These are phyloP conservation scores for Neocloeon triangulifer DNA, from an alignment of 1,140 invertebrate genomes.

Conservation along the genomic window DNA sequence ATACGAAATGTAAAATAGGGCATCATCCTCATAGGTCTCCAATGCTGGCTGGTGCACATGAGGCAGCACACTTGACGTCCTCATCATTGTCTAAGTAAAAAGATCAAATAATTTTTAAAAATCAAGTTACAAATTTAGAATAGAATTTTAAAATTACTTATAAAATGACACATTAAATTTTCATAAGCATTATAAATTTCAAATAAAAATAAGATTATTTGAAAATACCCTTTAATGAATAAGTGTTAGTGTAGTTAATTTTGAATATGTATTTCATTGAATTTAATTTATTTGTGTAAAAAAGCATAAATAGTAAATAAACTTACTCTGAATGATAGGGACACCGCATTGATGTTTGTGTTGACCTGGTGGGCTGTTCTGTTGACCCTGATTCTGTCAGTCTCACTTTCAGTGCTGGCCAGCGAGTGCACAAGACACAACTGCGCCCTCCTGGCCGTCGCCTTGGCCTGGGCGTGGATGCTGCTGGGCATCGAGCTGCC, in stretches of 20 bases:
- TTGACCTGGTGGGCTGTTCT: conserved; percentile 9
- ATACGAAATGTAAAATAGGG: conserved; percentile 21
- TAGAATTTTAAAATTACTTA: too few relatives aligned
- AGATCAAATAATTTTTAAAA: conserved; percentile 6
- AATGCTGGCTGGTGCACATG: conserved; percentile 21
- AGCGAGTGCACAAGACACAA: conserved; percentile 10
- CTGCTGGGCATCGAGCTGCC: too few relatives aligned
- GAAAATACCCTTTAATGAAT: too few relatives aligned
- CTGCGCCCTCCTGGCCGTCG: conserved; percentile 10
- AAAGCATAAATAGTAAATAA: not conserved
- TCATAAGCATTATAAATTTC: too few relatives aligned
- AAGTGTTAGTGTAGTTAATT: too few relatives aligned
- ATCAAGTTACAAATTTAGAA: too few relatives aligned
- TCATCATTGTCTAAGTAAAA: conserved; percentile 13
- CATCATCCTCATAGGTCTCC: conserved; percentile 17
- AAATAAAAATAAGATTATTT: too few relatives aligned
- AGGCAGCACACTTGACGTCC: conserved; percentile 8
- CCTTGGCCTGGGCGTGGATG: conserved; percentile 13
- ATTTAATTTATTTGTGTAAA: too few relatives aligned
- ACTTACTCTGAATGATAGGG: conserved; percentile 12
- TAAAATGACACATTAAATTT: too few relatives aligned
- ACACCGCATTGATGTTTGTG: conserved; percentile 12
- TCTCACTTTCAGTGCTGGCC: conserved; percentile 9
- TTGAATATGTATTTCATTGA: too few relatives aligned
- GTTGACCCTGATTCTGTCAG: conserved; percentile 4